These are phyloP conservation scores for Andrena fulva DNA, from an alignment of 2,888 invertebrate genomes.

Conservation along the genomic window DNA sequence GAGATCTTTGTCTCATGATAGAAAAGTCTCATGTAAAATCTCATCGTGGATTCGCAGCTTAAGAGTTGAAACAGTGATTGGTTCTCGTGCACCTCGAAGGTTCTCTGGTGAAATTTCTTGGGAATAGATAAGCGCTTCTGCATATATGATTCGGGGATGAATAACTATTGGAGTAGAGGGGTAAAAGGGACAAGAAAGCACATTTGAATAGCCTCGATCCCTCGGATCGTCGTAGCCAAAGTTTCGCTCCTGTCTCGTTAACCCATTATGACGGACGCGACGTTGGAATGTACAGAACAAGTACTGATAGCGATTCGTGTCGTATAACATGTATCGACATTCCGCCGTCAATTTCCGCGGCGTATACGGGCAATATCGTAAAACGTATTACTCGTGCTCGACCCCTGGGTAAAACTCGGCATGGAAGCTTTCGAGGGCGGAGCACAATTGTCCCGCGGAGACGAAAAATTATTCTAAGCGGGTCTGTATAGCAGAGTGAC, in stretches of 20 bases:
- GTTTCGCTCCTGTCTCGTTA: background rate
- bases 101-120: no score
- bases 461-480: background rate
- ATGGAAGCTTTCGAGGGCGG: background rate
- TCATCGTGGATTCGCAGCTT: no score
- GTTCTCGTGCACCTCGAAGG: no score
- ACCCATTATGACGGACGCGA: background rate
- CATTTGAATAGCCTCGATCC: background rate
- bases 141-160: no score
- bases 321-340: background rate
- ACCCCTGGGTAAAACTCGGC: background rate
- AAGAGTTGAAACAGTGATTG: no score
- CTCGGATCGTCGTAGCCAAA: background rate
- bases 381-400: background rate
- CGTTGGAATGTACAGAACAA: background rate
- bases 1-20: no score
- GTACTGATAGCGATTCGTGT: background rate
- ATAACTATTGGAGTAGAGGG: background rate
- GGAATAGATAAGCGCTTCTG: no score
- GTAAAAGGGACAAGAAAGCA: no score
- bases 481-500: background rate
- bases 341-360: background rate
- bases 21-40: no score
- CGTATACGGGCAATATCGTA: background rate
- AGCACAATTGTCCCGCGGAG: background rate